Percentiles rank a stretch among this genome's conserved stretches.
Evolutionary conservation across 2,888 invertebrate species (phyloP).

Genomic region (Blomia tropicalis): DNA sequence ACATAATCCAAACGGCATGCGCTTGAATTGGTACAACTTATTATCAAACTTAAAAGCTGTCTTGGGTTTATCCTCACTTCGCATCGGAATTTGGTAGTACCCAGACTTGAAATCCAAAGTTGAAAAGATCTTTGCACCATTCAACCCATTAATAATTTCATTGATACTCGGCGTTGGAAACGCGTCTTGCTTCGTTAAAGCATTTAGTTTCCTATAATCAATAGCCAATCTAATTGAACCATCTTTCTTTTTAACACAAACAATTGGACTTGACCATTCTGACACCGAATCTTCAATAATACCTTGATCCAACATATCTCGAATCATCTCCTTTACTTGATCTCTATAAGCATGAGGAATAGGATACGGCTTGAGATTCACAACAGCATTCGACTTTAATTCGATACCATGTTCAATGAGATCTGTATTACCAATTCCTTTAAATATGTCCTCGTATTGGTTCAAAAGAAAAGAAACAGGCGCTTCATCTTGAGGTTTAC

Average conservation of each 20-base stretch:
- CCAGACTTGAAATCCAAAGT: conserved; percentile 16
- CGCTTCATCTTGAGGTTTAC: too few species aligned
- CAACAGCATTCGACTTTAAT: too few species aligned
- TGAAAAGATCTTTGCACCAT: background rate
- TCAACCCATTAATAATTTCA: background rate
- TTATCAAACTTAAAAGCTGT: conserved; percentile 18
- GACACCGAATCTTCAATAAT: background rate
- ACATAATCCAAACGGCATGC: conserved; percentile 23
- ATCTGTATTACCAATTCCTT: too few species aligned
- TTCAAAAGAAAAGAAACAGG: too few species aligned
- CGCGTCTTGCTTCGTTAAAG: background rate
- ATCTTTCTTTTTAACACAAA: background rate
- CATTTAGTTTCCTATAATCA: background rate
- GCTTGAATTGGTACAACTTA: conserved; percentile 19
- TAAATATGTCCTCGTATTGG: too few species aligned
- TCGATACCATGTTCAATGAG: too few species aligned
- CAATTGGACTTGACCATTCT: background rate
- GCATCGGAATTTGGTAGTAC: conserved; percentile 17
- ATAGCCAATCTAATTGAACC: background rate
- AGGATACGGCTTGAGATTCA: too few species aligned
- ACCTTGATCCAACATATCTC: background rate
- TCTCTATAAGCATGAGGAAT: too few species aligned
- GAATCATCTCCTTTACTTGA: too few species aligned
- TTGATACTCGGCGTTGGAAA: conserved; percentile 8
- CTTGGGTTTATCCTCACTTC: conserved; percentile 7